Conservation (phyloP, 1,140 invertebrate genomes). For the Helicoverpa zea region DNA sequence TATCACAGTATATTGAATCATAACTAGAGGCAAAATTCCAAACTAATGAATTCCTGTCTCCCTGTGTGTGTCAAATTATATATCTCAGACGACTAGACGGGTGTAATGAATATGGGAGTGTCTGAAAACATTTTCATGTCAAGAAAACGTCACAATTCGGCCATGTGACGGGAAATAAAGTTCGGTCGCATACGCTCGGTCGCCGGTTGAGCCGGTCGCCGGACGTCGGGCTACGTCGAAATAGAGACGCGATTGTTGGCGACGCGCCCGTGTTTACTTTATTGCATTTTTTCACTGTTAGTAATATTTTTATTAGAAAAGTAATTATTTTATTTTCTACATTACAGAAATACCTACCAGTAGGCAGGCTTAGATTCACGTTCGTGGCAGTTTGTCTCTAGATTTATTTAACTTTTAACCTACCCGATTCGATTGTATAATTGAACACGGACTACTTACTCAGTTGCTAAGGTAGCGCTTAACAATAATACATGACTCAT, state of each 20-base stretch:
- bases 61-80: background rate
- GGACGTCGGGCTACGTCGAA: slow-evolving; percentile 72
- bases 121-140: slow-evolving; percentile 31
- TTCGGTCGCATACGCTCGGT: slow-evolving; percentile 28
- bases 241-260: slow-evolving; percentile 75
- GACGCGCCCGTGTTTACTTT: slow-evolving; percentile 66
- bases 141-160: slow-evolving; percentile 30
- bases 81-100: slow-evolving; percentile 6
- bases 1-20: background rate
- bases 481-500: background rate
- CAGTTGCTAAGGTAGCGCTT: background rate
- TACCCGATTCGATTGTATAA: background rate
- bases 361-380: slow-evolving; percentile 13
- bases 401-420: background rate
- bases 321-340: slow-evolving; percentile 69
- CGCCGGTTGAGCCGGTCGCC: slow-evolving; percentile 47
- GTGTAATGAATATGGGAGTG: slow-evolving; percentile 33
- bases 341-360: slow-evolving; percentile 54
- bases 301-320: slow-evolving; percentile 77
- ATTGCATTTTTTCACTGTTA: slow-evolving; percentile 67
- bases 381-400: slow-evolving; percentile 9
- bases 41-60: slow-evolving; percentile 5
- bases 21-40: slow-evolving; percentile 9
- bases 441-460: background rate
- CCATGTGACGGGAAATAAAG: slow-evolving; percentile 57